Conservation (phyloP, 2,797 vertebrate species). For the Babyrousa celebensis region DNA sequence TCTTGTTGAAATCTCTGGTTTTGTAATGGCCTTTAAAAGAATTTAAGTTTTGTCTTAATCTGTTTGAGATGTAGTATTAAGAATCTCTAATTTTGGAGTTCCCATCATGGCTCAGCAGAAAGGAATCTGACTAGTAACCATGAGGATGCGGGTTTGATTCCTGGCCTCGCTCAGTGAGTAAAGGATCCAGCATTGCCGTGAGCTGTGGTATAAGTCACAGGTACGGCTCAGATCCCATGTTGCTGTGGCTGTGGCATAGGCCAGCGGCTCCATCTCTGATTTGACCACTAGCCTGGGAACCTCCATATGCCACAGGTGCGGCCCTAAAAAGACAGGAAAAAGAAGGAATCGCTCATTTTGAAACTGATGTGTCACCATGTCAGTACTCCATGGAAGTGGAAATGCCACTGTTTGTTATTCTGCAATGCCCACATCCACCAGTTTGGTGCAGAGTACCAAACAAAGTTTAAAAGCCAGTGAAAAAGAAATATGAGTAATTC, state of each 20-base stretch:
- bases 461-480: not conserved
- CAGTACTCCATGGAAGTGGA: not conserved
- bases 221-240: no score
- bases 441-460: not conserved
- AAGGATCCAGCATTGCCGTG: no score
- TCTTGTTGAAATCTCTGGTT: not conserved
- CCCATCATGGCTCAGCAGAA: no score
- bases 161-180: no score
- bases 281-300: no score
- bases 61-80: not conserved
- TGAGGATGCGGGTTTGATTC: no score
- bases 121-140: no score
- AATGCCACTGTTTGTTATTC: not conserved
- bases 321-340: no score
- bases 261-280: no score
- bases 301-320: no score
- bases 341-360: not conserved
- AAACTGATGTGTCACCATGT: not conserved
- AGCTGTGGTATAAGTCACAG: no score
- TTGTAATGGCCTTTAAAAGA: not conserved
- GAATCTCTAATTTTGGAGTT: not conserved
- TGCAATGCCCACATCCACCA: not conserved
- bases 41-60: not conserved
- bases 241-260: no score
- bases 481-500: not conserved